Base-by-base conservation (phyloP, 2,797 vertebrate species). In the Tarsius wallacei region DNA sequence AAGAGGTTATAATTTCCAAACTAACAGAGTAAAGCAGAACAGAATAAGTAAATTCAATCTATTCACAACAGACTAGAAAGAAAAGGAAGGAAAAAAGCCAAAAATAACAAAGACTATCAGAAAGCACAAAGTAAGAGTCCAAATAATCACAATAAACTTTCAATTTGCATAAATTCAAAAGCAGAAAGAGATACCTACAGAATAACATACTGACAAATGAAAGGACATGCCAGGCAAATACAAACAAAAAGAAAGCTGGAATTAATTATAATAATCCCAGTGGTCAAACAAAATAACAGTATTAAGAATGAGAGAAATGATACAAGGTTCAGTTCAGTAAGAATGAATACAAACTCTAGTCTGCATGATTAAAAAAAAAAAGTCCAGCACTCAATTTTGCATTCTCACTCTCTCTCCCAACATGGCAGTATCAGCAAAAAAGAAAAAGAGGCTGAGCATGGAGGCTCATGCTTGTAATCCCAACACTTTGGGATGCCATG, bases 41-140 rank as follows among this genome's bases (percentile, higher is more conserved):
- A 63, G 24, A 63, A 31, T 88, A 76, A 31, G 31, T 66, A 90
- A 93, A 53, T 19, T 71, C 13, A 66, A 82, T n/a, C 59, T 33
- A 93, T 66, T 7, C 17, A 31, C 28, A 66, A 80, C 74, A 5
- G 42, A 42, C 15, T 61, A 51, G 51, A 63, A 53, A 76, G 53
- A 33, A 51, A 70, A n/a, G 16, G 1, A 12, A 14, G n/a, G 28
- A 55, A 77, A 86, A 57, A 55, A 36, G 42, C 42, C 8, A 78
- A 21, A 89, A 71, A 85, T 26, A 73, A 85, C 11, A 42, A 74
- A 26, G n/a, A 80, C 57, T 76, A 73, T 28, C 26, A 80, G 36
- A 84, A 96, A 90, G 53, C 83, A 91, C 33, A 93, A 68, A 94
- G 53, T n/a, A 73, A 84, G n/a, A 73, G 33, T 73, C 51, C 42